These are phyloP conservation scores for Melinopterus prodromus DNA, from an alignment of 2,888 invertebrate genomes.

Conservation along the genomic window DNA sequence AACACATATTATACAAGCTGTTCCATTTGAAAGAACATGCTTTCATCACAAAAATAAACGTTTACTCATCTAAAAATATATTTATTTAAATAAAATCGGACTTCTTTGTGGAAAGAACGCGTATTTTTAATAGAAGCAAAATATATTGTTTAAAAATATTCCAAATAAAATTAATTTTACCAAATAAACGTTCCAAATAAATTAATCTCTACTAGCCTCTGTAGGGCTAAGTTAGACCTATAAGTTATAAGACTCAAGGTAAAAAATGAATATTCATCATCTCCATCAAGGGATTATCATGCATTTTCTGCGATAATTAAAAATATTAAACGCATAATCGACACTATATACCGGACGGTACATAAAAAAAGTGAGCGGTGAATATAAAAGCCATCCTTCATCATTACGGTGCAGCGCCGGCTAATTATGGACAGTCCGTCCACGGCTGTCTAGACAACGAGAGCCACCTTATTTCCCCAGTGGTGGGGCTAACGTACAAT, in stretches of 20 bases:
- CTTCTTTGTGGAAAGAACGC: too few species aligned
- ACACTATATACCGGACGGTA: not conserved
- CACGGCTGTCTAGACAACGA: constrained; percentile 21
- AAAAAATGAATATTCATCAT: constrained; percentile 30
- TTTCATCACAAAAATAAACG: too few species aligned
- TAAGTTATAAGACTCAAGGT: constrained; percentile 14
- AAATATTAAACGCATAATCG: constrained; percentile 32
- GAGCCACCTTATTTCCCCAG: constrained; percentile 21
- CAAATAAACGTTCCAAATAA: not conserved
- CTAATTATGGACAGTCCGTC: constrained; percentile 17
- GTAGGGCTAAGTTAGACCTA: not conserved
- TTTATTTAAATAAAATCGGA: too few species aligned
- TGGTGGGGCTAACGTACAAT: not conserved
- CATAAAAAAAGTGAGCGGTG: not conserved
- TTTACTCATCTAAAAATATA: too few species aligned
- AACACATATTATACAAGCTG: too few species aligned
- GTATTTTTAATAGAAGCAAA: too few species aligned
- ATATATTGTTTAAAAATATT: too few species aligned
- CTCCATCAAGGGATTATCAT: constrained; percentile 30
- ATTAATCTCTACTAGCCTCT: constrained; percentile 20
- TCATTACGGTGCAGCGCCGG: not conserved
- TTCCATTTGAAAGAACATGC: too few species aligned
- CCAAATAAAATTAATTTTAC: too few species aligned
- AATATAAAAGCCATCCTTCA: constrained; percentile 13
- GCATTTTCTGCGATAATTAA: constrained; percentile 30